Percentiles rank a stretch among this genome's conserved stretches.
phyloP scores from a whole-genome alignment of 2,888 invertebrate genomes.

The Drosophila tripunctata region DNA sequence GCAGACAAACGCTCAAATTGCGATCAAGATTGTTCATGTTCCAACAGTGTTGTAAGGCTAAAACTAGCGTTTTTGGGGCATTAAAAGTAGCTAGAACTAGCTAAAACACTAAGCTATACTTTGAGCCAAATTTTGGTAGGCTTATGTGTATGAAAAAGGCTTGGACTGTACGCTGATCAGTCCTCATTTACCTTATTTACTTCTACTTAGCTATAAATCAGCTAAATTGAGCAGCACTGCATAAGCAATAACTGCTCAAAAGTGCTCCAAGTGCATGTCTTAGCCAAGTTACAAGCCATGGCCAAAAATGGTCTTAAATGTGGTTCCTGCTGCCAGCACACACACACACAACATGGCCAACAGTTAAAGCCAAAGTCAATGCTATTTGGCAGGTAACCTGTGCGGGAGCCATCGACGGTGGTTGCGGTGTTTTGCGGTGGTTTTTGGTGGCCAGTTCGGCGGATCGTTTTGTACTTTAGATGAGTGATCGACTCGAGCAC shows the following conservation, averaged over 20 bases:
- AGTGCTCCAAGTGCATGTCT: conserved; percentile 12
- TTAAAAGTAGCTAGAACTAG: background rate
- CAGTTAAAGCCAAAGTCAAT: conserved; percentile 30
- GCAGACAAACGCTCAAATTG: conserved; percentile 77
- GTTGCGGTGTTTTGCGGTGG: background rate
- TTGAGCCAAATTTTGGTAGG: too few relatives aligned
- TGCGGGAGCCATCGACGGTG: conserved; percentile 36
- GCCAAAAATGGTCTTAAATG: conserved; percentile 70
- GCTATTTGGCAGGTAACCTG: conserved; percentile 33
- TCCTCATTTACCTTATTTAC: too few relatives aligned
- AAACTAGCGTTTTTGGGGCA: background rate
- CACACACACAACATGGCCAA: background rate
- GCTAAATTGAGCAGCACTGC: background rate
- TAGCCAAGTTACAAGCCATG: conserved; percentile 21
- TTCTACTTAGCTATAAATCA: background rate
- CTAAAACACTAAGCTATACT: too few relatives aligned
- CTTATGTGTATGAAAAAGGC: too few relatives aligned
- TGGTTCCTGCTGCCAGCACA: conserved; percentile 28
- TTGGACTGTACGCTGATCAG: too few relatives aligned
- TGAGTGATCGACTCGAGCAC: conserved; percentile 78
- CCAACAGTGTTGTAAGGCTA: background rate
- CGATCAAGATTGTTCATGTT: conserved; percentile 73
- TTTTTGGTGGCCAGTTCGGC: conserved; percentile 37
- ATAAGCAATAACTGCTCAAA: too few relatives aligned
- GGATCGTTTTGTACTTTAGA: conserved; percentile 60